Conservation (phyloP, 2,113 vertebrate species). For the Carassius auratus region DNA sequence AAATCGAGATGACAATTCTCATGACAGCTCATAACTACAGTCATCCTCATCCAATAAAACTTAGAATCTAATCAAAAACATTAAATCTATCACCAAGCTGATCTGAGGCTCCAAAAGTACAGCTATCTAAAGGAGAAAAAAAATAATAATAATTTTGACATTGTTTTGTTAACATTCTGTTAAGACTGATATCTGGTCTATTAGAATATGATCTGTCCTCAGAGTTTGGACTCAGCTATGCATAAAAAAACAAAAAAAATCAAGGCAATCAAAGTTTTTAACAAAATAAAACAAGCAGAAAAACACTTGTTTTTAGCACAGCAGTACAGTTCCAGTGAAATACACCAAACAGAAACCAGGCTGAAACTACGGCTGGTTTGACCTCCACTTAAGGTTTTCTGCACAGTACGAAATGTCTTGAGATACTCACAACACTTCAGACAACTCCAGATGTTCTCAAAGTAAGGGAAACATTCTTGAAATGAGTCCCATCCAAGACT, state of each 20-base stretch:
- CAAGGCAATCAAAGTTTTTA: neutral
- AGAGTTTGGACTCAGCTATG: neutral
- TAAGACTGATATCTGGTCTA: neutral
- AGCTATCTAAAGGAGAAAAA: neutral
- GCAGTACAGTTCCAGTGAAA: neutral
- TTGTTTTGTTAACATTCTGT: neutral
- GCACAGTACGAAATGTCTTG: neutral
- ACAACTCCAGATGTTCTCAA: constrained; percentile 1
- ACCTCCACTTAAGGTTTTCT: neutral
- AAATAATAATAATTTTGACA: too few species aligned
- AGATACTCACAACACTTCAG: constrained; percentile 32
- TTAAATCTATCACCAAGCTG: constrained; percentile 1
- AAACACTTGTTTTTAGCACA: neutral
- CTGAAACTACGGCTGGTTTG: neutral
- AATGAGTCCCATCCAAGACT: constrained; percentile 2
- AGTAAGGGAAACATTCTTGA: neutral
- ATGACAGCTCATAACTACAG: constrained; percentile 23
- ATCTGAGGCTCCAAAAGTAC: neutral
- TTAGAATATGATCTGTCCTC: neutral
- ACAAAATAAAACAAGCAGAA: neutral
- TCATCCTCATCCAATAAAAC: neutral
- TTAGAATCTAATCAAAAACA: neutral
- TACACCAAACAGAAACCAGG: neutral
- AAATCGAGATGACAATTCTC: constrained; percentile 19
- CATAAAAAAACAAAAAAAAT: too few species aligned